Percentiles rank a stretch among this genome's conserved stretches.
phyloP scores from a whole-genome alignment of 2,113 vertebrate genomes.

The Prietella phreatophila region DNA sequence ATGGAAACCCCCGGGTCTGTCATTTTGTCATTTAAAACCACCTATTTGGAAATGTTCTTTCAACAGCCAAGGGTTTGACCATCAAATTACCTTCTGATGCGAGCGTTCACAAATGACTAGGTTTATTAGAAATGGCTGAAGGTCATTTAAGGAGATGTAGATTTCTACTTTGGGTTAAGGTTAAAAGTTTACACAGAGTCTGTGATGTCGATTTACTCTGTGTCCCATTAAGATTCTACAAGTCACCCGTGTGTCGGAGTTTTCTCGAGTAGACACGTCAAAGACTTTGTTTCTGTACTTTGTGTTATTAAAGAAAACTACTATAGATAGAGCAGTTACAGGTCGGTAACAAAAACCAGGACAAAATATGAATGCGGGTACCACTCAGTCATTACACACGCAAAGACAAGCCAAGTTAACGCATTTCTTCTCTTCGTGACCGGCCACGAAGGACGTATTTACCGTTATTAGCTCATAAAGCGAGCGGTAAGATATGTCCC shows the following conservation, averaged over 20 bases:
- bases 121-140: background rate
- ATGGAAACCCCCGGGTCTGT: background rate
- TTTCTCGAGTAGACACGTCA: background rate
- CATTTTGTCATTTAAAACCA: background rate
- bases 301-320: background rate
- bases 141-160: background rate
- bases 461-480: background rate
- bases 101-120: background rate
- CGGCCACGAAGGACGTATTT: background rate
- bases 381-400: background rate
- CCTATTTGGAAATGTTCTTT: background rate
- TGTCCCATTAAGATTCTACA: background rate
- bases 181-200: background rate
- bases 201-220: background rate
- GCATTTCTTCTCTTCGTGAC: background rate
- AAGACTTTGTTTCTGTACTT: background rate
- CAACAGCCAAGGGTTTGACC: background rate
- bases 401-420: background rate
- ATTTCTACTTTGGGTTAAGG: too few relatives aligned
- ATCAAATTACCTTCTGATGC: background rate
- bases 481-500: background rate
- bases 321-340: background rate
- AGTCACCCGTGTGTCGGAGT: background rate
- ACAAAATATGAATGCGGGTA: background rate
- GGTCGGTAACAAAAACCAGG: background rate